Evolutionary conservation across 2,888 invertebrate genomes (phyloP).

Genomic region (Sclerodermus sp.): DNA sequence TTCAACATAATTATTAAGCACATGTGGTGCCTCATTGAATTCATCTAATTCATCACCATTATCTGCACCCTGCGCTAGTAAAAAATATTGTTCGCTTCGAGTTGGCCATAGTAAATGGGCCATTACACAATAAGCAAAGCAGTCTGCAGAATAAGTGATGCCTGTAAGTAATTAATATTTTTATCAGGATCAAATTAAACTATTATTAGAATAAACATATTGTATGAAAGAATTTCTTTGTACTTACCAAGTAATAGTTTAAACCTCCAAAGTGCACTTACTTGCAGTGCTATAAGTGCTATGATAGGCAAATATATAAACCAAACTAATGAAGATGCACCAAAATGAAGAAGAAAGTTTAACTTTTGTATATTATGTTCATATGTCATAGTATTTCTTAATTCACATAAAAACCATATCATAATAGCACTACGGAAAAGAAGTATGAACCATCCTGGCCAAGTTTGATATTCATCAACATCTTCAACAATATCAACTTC

Average conservation of each 20-base stretch:
- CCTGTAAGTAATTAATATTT: slow-evolving; percentile 62
- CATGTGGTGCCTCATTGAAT: slow-evolving; percentile 89
- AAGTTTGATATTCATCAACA: slow-evolving; percentile 95
- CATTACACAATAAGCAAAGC: slow-evolving; percentile 92
- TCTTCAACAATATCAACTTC: slow-evolving; percentile 96
- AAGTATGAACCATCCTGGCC: slow-evolving; percentile 95
- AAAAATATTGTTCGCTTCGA: slow-evolving; percentile 86
- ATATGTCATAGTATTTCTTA: slow-evolving; percentile 76
- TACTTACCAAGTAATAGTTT: slow-evolving; percentile 85
- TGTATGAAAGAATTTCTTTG: neutral
- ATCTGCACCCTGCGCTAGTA: slow-evolving; percentile 66
- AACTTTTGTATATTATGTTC: slow-evolving; percentile 82
- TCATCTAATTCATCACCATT: slow-evolving; percentile 80
- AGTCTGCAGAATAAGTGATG: slow-evolving; percentile 94
- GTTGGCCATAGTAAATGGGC: slow-evolving; percentile 96
- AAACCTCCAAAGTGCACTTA: slow-evolving; percentile 93
- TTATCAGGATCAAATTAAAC: neutral
- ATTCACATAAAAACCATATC: slow-evolving; percentile 83
- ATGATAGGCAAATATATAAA: slow-evolving; percentile 95
- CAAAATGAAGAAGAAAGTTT: slow-evolving; percentile 93
- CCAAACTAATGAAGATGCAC: slow-evolving; percentile 97
- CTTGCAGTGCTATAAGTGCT: slow-evolving; percentile 88
- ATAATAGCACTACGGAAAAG: slow-evolving; percentile 83
- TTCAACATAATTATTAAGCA: slow-evolving; percentile 65
- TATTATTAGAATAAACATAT: slow-evolving; percentile 1